Conservation (phyloP, 2,888 invertebrate species). For the Keiferia lycopersicella region DNA sequence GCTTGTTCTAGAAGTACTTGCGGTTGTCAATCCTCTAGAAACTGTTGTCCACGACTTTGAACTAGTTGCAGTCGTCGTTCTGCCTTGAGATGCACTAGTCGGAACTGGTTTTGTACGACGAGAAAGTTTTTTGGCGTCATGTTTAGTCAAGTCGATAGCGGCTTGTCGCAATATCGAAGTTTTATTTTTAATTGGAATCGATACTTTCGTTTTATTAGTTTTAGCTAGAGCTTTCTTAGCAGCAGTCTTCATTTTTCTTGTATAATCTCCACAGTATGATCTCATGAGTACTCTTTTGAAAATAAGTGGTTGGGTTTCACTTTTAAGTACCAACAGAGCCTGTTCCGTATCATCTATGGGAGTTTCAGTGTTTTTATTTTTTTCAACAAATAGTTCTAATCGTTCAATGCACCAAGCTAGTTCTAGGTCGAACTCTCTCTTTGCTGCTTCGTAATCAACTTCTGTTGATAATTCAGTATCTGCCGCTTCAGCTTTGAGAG, state of each 20-base stretch:
- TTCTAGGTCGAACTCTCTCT: not conserved
- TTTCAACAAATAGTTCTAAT: not conserved
- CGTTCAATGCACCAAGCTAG: not conserved
- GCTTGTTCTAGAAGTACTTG: not conserved
- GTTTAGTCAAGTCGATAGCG: not conserved
- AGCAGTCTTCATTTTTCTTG: not conserved
- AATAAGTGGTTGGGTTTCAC: not conserved
- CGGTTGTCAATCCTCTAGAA: not conserved
- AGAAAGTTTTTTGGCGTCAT: not conserved
- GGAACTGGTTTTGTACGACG: not conserved
- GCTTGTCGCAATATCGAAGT: not conserved
- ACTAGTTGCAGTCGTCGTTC: not conserved
- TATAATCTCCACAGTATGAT: not conserved
- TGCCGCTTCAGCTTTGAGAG: not conserved
- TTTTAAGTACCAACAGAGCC: not conserved
- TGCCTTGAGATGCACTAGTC: not conserved
- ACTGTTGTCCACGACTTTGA: not conserved
- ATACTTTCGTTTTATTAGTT: not conserved
- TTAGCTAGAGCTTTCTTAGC: not conserved
- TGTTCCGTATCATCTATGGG: not conserved
- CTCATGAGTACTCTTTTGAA: slow-evolving; percentile 2
- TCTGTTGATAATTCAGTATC: not conserved
- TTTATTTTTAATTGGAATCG: not conserved
- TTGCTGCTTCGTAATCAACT: not conserved
- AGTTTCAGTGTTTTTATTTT: not conserved